phyloP scores from a whole-genome alignment of 2,888 invertebrate species.

The Ochropleura plecta region DNA sequence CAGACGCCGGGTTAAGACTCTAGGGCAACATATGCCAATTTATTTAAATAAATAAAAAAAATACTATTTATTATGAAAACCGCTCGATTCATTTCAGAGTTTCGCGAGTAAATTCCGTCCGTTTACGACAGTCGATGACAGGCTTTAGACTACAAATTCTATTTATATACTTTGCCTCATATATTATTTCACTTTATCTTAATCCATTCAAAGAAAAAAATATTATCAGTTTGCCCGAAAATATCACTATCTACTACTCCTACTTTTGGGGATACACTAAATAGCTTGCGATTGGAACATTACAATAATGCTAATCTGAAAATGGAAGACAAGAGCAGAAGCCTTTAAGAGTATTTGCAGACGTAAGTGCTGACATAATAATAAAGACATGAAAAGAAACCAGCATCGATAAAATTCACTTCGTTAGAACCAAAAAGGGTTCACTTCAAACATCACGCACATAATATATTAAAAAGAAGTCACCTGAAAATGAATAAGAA shows the following conservation, averaged over 20 bases:
- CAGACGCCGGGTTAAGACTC: too few species aligned
- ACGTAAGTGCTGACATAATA: not conserved
- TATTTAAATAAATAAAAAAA: slow-evolving; percentile 5
- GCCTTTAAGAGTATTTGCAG: not conserved
- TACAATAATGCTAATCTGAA: not conserved
- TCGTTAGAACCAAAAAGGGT: not conserved
- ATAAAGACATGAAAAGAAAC: not conserved
- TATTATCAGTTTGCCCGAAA: slow-evolving; percentile 21
- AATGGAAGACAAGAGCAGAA: not conserved
- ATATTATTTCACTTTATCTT: slow-evolving; percentile 29
- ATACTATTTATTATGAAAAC: slow-evolving; percentile 51
- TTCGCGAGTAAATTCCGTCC: slow-evolving; percentile 57
- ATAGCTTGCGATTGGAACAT: not conserved
- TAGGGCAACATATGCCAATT: slow-evolving; percentile 18
- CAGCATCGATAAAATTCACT: not conserved
- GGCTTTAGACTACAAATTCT: slow-evolving; percentile 55
- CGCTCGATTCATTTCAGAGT: slow-evolving; percentile 56
- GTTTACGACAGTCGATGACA: slow-evolving; percentile 51
- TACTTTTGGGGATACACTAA: not conserved
- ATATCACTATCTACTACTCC: not conserved
- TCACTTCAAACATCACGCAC: not conserved
- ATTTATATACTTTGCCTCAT: slow-evolving; percentile 47
- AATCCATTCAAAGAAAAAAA: slow-evolving; percentile 30
- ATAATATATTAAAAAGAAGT: not conserved
- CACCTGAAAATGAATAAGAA: slow-evolving; percentile 8